Base-by-base conservation (phyloP, 2,113 vertebrate genomes). In the Mobula hypostoma region DNA sequence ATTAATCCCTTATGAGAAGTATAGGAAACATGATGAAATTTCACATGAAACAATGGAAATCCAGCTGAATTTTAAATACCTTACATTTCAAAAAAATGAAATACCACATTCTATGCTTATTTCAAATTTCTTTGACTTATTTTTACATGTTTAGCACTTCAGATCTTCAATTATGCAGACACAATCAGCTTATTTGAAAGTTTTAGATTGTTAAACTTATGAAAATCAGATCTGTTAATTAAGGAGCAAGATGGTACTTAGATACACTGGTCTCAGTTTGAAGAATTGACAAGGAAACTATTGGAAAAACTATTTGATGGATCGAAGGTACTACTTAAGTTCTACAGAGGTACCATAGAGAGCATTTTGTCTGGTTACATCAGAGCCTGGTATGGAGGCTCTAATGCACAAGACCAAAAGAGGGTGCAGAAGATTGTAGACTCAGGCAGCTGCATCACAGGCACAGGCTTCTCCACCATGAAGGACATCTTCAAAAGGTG, bases 81-180 rank as follows among this genome's bases (percentile, higher is more conserved):
- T 76, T 72, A 48, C 19, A 74, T 93, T 93, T 93, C 70, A 93
- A 93, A 93, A 36, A 48, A 74, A 56, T 74, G 68, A 93, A 93
- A 93, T 74, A 93, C 40, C 91, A 76, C 14, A 48, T 36, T 11
- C 70, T 56, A 68, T 90, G 68, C 29, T 90, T 61, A 90, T 93
- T 93, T 76, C 70, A 72, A 76, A 56, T 56, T 56, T 76, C 70
- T 72, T 27, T 7, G 68, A 93, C 68, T 70, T 93, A 11, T 56
- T 9, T 36, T 48, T 93, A 32, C 58, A 56, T 76, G 40, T 72
- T 56, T 48, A 29, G 14, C 91, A 56, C 91, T 93, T 36, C 27
- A 74, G 24, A 56, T 40, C 5, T 93, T 74, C 70, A 72, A n/a
- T 32, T 72, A 21, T 27, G 36, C 21, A 93, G 70, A 36, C 40